These are phyloP conservation scores for Dendrolimus pini DNA, from an alignment of 2,888 invertebrate genomes.

Conservation along the genomic window DNA sequence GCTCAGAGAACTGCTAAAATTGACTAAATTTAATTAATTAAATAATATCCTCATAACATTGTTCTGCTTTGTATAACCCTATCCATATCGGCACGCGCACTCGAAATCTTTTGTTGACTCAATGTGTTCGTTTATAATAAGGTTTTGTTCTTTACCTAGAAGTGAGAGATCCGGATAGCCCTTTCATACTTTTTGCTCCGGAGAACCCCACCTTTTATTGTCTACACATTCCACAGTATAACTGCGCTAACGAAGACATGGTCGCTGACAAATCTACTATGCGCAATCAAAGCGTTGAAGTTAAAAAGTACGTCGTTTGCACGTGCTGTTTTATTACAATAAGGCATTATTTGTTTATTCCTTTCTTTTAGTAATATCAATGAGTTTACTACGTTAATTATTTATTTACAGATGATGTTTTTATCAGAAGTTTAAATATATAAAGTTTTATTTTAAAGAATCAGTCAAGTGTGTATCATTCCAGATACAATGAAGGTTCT, in stretches of 20 bases:
- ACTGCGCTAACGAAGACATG: not conserved
- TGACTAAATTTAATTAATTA: too few species aligned
- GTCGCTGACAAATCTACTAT: not conserved
- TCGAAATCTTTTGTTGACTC: constrained; percentile 35
- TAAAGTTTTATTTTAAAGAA: not conserved
- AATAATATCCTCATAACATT: too few species aligned
- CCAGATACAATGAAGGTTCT: too few species aligned
- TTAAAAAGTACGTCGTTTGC: not conserved
- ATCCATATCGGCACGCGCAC: constrained; percentile 51
- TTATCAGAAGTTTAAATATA: too few species aligned
- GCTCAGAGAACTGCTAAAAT: too few species aligned
- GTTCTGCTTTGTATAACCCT: too few species aligned
- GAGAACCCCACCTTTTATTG: not conserved
- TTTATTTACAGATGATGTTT: too few species aligned
- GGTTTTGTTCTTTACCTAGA: constrained; percentile 56
- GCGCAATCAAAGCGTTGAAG: not conserved
- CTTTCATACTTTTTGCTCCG: constrained; percentile 5
- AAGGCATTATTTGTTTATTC: not conserved
- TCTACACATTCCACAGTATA: not conserved
- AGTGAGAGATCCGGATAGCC: constrained; percentile 56
- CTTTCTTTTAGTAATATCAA: not conserved
- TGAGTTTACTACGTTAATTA: not conserved
- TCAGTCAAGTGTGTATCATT: too few species aligned
- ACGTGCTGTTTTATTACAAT: constrained; percentile 2
- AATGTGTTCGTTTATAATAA: constrained; percentile 31